A percentile compares a stretch with the other conserved stretches of the same genome.
Evolutionary conservation across 1,140 invertebrate genomes (phyloP).

Genomic region (Lysiphlebus fabarum): DNA sequence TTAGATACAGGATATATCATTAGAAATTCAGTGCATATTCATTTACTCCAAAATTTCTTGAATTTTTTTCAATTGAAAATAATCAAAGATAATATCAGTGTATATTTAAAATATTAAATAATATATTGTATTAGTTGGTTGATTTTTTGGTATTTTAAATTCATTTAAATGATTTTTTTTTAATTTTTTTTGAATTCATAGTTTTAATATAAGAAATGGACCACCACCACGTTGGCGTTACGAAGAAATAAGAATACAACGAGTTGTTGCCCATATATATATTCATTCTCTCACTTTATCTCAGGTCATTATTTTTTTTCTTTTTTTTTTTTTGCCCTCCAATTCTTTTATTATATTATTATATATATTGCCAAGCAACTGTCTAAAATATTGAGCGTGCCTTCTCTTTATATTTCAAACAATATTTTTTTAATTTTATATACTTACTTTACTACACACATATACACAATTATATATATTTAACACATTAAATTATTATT

Average conservation of each 20-base stretch:
- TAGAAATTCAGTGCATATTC: too few relatives aligned
- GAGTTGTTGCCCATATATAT: slow-evolving; percentile 7
- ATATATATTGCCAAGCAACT: slow-evolving; percentile 28
- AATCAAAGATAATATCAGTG: too few relatives aligned
- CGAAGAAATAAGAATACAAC: slow-evolving; percentile 7
- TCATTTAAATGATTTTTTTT: too few relatives aligned
- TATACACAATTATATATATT: not conserved
- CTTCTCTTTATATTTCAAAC: slow-evolving; percentile 14
- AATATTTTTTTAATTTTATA: too few relatives aligned
- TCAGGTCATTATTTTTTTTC: slow-evolving; percentile 6
- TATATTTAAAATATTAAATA: too few relatives aligned
- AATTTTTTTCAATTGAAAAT: too few relatives aligned
- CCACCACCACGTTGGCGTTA: slow-evolving; percentile 8
- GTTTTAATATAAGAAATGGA: not conserved
- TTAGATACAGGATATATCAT: too few relatives aligned
- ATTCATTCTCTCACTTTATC: not conserved
- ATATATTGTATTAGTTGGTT: too few relatives aligned
- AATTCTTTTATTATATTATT: not conserved
- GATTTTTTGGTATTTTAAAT: too few relatives aligned
- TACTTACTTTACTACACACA: too few relatives aligned
- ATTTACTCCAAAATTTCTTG: too few relatives aligned
- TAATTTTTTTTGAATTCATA: not conserved
- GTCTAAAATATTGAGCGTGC: slow-evolving; percentile 42
- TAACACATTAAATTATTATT: not conserved
- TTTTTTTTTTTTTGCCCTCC: not conserved